phyloP scores from a whole-genome alignment of 2,113 vertebrate species.

The Oenanthe melanoleuca region DNA sequence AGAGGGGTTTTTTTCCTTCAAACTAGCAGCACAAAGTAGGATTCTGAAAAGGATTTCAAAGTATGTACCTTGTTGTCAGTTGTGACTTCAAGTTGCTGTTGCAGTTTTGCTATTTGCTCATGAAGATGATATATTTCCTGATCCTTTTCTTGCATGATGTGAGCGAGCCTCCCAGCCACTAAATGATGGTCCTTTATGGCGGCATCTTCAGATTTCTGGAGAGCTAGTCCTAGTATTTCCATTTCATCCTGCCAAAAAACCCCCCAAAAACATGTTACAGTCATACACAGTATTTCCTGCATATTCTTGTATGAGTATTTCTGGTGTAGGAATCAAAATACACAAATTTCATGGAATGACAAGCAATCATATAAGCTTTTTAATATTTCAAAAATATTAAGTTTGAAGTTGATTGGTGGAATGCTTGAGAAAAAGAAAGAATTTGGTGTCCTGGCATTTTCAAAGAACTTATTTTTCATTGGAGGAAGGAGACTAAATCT shows the following conservation, averaged over 20 bases:
- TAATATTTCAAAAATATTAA: background rate
- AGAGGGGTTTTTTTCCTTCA: accelerated
- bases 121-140: slow-evolving; percentile 86
- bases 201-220: slow-evolving; percentile 61
- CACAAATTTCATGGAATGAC: background rate
- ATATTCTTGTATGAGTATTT: background rate
- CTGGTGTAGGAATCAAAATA: background rate
- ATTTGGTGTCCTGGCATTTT: background rate
- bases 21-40: background rate
- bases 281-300: background rate
- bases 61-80: slow-evolving; percentile 85
- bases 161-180: slow-evolving; percentile 83
- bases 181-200: slow-evolving; percentile 75
- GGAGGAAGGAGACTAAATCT: background rate
- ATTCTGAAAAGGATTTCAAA: background rate
- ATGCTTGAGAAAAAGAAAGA: background rate
- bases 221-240: slow-evolving; percentile 67
- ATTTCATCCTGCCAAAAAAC: slow-evolving; percentile 74
- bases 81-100: slow-evolving; percentile 81
- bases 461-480: background rate
- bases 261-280: background rate
- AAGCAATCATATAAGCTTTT: background rate
- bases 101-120: slow-evolving; percentile 87
- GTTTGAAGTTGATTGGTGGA: background rate
- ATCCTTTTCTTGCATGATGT: slow-evolving; percentile 90